These are phyloP conservation scores for Rotaria socialis DNA, from an alignment of 2,888 invertebrate species.

Conservation along the genomic window DNA sequence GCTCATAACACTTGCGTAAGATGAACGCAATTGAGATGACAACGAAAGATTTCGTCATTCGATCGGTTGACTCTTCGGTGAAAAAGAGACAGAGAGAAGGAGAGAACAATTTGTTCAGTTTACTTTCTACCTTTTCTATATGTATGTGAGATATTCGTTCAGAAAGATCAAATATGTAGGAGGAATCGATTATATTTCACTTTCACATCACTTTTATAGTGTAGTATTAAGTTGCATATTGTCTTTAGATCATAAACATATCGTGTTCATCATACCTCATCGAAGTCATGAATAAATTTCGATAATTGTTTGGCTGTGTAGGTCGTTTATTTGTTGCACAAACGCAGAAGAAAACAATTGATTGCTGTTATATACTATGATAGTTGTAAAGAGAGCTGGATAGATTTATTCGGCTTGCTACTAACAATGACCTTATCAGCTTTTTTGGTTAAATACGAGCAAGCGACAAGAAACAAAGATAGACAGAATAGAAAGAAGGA, in stretches of 20 bases:
- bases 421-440: conserved; percentile 11
- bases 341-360: not conserved
- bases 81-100: not conserved
- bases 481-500: not conserved
- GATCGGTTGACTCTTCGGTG: not conserved
- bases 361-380: not conserved
- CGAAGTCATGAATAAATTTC: not conserved
- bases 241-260: not conserved
- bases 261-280: not conserved
- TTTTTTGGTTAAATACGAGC: not conserved
- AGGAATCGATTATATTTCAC: not conserved
- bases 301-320: not conserved
- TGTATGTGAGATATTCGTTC: not conserved
- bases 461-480: not conserved
- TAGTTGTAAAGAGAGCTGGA: not conserved
- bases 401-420: not conserved
- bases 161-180: conserved; percentile 10
- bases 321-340: not conserved
- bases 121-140: not conserved
- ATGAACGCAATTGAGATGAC: conserved; percentile 2
- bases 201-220: not conserved
- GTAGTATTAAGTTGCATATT: not conserved
- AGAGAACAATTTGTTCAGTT: not conserved
- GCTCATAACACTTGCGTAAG: conserved; percentile 9
- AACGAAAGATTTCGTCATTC: conserved; percentile 16